phyloP scores from a whole-genome alignment of 2,113 vertebrate genomes.

The Hippocampus abdominalis region DNA sequence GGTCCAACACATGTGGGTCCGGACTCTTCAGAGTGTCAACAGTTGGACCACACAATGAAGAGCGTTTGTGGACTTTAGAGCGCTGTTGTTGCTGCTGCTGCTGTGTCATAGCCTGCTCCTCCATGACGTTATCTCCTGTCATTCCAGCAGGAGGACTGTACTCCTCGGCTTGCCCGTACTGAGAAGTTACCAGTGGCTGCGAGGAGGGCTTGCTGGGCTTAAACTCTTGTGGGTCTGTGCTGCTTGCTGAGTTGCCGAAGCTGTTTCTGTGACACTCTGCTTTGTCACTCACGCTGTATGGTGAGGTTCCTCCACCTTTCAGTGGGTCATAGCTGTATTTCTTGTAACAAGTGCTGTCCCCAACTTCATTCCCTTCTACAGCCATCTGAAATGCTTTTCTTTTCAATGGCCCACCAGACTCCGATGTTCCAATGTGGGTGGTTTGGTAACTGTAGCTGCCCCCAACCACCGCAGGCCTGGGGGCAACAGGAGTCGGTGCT shows the following conservation, averaged over 20 bases:
- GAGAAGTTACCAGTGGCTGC: conserved; percentile 79
- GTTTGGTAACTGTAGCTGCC: conserved; percentile 83
- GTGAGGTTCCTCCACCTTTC: conserved; percentile 74
- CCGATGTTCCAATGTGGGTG: conserved; percentile 65
- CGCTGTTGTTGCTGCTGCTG: conserved; percentile 41
- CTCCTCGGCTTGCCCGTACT: conserved; percentile 73
- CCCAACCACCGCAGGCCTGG: conserved; percentile 76
- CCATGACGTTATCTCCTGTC: conserved; percentile 72
- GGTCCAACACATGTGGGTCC: conserved; percentile 81
- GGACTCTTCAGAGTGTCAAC: conserved; percentile 78
- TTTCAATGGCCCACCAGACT: conserved; percentile 79
- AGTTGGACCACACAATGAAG: conserved; percentile 47
- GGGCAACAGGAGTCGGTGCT: conserved; percentile 79
- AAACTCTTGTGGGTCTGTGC: conserved; percentile 73
- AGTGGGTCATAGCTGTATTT: conserved; percentile 85
- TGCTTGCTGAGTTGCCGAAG: conserved; percentile 60
- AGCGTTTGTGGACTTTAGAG: conserved; percentile 64
- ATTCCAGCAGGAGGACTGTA: conserved; percentile 78
- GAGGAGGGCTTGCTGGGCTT: conserved; percentile 77
- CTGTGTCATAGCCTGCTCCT: conserved; percentile 66
- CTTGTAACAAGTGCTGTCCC: conserved; percentile 76
- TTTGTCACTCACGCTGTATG: conserved; percentile 78
- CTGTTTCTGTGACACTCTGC: conserved; percentile 82
- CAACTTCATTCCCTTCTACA: conserved; percentile 74
- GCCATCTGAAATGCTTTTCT: conserved; percentile 86